A percentile compares a stretch with the other conserved stretches of the same genome.
Conservation (phyloP, 1,140 invertebrate genomes). For the Tetramorium simillimum region DNA sequence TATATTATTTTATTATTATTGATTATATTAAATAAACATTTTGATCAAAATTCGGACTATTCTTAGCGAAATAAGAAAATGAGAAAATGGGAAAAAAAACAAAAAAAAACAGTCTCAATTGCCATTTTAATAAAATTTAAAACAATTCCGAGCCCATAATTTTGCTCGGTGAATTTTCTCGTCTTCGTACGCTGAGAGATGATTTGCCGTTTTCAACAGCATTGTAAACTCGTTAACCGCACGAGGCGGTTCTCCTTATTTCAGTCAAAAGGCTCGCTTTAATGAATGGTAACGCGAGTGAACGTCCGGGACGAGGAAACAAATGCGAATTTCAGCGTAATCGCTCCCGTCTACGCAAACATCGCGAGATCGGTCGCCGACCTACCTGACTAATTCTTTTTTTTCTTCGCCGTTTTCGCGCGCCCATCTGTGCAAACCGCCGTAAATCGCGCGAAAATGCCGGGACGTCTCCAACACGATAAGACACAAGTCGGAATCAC, state of each 20-base stretch:
- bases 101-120: neutral
- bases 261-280: slow-evolving; percentile 25
- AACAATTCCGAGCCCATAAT: neutral
- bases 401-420: neutral
- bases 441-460: slow-evolving; percentile 67
- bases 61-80: neutral
- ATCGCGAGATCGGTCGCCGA: slow-evolving; percentile 59
- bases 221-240: neutral
- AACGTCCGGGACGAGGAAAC: slow-evolving; percentile 51
- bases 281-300: slow-evolving; percentile 50
- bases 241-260: slow-evolving; percentile 8
- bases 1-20: neutral
- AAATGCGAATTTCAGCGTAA: slow-evolving; percentile 61
- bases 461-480: slow-evolving; percentile 66
- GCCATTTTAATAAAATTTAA: neutral
- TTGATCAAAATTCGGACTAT: neutral
- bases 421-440: slow-evolving; percentile 76
- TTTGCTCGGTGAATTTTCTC: slow-evolving; percentile 1
- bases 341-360: slow-evolving; percentile 75
- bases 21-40: neutral
- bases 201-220: neutral
- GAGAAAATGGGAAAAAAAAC: neutral
- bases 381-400: slow-evolving; percentile 57
- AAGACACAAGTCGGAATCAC: slow-evolving; percentile 68
- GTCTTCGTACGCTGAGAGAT: neutral